Conservation (phyloP, 2,888 invertebrate genomes). For the Plebejus anna region DNA sequence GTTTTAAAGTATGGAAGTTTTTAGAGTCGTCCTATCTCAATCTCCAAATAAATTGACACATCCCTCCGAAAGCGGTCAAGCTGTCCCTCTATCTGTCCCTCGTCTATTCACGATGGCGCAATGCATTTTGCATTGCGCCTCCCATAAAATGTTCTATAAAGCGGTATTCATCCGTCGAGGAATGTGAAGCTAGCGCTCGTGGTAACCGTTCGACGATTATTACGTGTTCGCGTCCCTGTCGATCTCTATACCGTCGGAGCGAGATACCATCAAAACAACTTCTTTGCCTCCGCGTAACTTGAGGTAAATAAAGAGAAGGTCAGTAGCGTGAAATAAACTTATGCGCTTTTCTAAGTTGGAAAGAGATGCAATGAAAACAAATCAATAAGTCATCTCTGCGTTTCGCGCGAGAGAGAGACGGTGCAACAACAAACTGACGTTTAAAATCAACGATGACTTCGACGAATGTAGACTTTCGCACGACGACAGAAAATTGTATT, state of each 20-base stretch:
- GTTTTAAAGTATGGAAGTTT: neutral
- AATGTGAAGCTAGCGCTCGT: constrained; percentile 22
- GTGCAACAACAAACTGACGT: constrained; percentile 77
- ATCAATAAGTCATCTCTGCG: constrained; percentile 73
- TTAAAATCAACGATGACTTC: constrained; percentile 56
- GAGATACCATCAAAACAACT: constrained; percentile 76
- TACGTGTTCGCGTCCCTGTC: constrained; percentile 55
- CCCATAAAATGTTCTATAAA: constrained; percentile 20
- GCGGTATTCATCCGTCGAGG: constrained; percentile 33
- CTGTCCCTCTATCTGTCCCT: neutral
- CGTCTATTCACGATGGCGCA: constrained; percentile 32
- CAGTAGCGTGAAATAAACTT: constrained; percentile 61
- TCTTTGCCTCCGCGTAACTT: constrained; percentile 50
- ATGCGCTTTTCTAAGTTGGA: constrained; percentile 57
- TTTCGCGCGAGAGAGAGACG: constrained; percentile 69
- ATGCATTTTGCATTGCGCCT: constrained; percentile 23
- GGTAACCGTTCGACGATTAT: constrained; percentile 32
- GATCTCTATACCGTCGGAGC: constrained; percentile 60
- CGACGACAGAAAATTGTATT: constrained; percentile 43
- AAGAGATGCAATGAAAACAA: constrained; percentile 80
- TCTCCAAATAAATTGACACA: constrained; percentile 1
- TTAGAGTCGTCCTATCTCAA: neutral
- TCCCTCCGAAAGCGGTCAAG: neutral
- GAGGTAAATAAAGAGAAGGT: constrained; percentile 74
- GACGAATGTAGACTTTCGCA: constrained; percentile 52